Evolutionary conservation across 2,797 vertebrate species (phyloP).

Genomic region (Premnoplex brunnescens): DNA sequence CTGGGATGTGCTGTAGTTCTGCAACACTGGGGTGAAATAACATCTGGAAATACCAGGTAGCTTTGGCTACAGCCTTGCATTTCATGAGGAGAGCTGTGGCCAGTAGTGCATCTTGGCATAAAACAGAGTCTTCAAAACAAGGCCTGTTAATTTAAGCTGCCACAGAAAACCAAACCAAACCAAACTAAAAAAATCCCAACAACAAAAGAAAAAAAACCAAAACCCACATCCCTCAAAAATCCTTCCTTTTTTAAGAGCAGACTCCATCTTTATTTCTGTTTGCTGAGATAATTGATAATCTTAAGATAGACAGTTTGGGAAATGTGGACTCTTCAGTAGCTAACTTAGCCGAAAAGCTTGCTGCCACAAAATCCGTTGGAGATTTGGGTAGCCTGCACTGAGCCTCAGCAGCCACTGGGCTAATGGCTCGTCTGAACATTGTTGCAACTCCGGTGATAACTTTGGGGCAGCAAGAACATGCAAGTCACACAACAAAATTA

Average conservation of each 20-base stretch:
- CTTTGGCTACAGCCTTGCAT: background rate
- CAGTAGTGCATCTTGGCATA: background rate
- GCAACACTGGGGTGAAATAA: fast-evolving
- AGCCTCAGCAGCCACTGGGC: background rate
- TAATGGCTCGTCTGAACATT: background rate
- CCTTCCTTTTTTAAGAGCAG: background rate
- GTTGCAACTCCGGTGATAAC: fast-evolving
- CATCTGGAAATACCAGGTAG: background rate
- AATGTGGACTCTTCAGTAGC: background rate
- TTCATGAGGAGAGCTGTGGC: fast-evolving
- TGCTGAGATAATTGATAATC: background rate
- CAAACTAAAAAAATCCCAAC: background rate
- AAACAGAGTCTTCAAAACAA: background rate
- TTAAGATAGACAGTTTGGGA: background rate
- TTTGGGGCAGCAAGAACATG: background rate
- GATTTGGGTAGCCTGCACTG: background rate
- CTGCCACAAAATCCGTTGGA: background rate
- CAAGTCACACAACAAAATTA: background rate
- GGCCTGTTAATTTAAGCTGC: background rate
- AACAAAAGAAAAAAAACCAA: too few relatives aligned
- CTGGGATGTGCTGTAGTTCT: background rate
- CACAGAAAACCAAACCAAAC: background rate
- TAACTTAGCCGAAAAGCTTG: background rate
- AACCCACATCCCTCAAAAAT: fast-evolving
- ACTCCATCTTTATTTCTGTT: background rate